Evolutionary conservation across 2,113 vertebrate species (phyloP), one percentile per base, ranked within the genome.

Genomic region (Burhinus oedicnemus): DNA sequence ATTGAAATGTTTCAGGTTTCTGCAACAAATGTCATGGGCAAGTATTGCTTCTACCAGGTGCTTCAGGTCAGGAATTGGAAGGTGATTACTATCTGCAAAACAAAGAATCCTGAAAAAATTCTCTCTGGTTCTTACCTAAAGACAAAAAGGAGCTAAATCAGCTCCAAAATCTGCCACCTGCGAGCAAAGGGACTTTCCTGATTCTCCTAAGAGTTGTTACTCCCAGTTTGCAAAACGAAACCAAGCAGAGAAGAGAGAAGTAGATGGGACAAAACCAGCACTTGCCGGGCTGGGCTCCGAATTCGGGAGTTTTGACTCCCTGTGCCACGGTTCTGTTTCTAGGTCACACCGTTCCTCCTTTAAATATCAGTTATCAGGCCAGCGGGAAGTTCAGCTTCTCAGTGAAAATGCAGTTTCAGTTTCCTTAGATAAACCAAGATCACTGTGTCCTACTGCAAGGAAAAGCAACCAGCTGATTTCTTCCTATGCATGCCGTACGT

Each of bases 361-460:
- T 89, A 42, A 78, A 38, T 42, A 74, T 86, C 95, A 90, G 60
- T 62, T 92, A 75, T 26, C 66, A 72, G 75, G 87, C 8, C 77
- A 26, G 45, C 13, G 94, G 92, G 8, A 92, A 61, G 36, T 87
- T 89, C 91, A 68, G 83, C 69, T 90, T 45, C 76, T 66, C 88
- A 8, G 11, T 26, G 30, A 36, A 92, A 93, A 89, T 3, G 87
- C 87, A 84, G 90, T 14, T 91, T 80, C 87, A 62, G 54, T 96
- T 94, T 90, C 92, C 34, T 87, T 9, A 71, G 94, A 51, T 40
- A 82, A 95, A 78, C 72, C 89, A 95, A 96, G 94, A 95, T 84
- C 94, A 89, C 80, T 0, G 10, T 49, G 91, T 92, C 95, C 95
- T 96, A 15, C 89, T 15, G 86, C 80, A 93, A 75, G 92, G 86